Conservation (phyloP, 2,888 invertebrate species). For the Litoditis marina region DNA sequence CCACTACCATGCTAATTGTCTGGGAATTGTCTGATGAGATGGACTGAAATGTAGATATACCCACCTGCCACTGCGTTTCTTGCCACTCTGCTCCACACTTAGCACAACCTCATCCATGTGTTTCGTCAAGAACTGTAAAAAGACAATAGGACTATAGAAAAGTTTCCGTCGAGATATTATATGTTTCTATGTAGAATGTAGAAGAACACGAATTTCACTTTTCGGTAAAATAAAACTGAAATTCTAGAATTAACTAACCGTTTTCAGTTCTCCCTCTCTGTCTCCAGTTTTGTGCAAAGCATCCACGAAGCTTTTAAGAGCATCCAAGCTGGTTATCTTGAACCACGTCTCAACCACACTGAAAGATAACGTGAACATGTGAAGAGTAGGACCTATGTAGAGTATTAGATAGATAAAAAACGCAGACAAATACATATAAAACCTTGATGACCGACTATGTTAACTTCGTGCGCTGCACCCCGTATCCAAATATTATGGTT, state of each 20-base stretch:
- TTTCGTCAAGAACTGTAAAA: conserved; percentile 5
- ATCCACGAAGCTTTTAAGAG: background rate
- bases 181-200: too few relatives aligned
- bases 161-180: too few relatives aligned
- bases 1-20: too few relatives aligned
- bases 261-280: conserved; percentile 11
- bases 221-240: too few relatives aligned
- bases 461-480: too few relatives aligned
- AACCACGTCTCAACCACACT: conserved; percentile 9
- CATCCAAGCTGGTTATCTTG: conserved; percentile 6
- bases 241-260: background rate
- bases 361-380: background rate
- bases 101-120: conserved; percentile 3
- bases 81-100: conserved; percentile 1
- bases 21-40: too few relatives aligned
- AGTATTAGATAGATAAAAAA: background rate
- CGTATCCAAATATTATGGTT: too few relatives aligned
- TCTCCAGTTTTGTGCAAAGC: conserved; percentile 8
- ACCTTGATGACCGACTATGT: too few relatives aligned
- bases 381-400: background rate
- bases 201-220: too few relatives aligned
- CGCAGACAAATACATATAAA: too few relatives aligned
- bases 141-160: background rate
- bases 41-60: background rate
- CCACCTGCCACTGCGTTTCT: conserved; percentile 5